Evolutionary conservation across 2,113 vertebrate species (phyloP), one percentile per base, ranked within the genome.

Genomic region (Athene cunicularia): DNA sequence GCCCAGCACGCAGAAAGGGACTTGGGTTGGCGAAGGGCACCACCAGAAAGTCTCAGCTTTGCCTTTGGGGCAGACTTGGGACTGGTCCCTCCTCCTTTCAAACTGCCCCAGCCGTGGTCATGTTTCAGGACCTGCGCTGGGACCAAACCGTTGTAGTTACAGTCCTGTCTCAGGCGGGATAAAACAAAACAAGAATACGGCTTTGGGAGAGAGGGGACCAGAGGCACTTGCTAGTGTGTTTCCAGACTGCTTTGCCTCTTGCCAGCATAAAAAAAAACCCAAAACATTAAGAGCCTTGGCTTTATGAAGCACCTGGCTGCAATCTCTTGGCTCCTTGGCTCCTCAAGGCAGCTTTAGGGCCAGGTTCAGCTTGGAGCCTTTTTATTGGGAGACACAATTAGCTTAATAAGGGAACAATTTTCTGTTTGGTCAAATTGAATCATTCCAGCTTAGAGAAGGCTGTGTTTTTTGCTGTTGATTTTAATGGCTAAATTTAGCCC

Each of bases 401-500:
- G 2, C 75, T 93, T 91, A 80, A 95, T 72, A 85, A 75, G 67
- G 53, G 43, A 93, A 91, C 7, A 63, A 71, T 74, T 80, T 81
- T 43, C 45, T 77, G 14, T 93, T 93, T 79, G 70, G 58, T 91
- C 80, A 86, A 83, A 86, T 17, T 58, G 74, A 96, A 87, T 88
- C 66, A 68, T 60, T 91, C 73, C 74, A 75, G 53, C 75, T 86
- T 56, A 33, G 66, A 82, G 49, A 79, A 82, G 23, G 19, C 43
- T 49, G 32, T 52, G 27, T 7, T 50, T 96, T 85, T 90, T 56
- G 56, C 55, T 88, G 95, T 73, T 92, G 72, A 92, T 88, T 91
- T 95, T 72, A 72, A 60, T 8, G 15, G 62, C 91, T 97, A 91
- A 87, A 94, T 93, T 95, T 91, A 95, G 77, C 53, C 53, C 33